Conservation (phyloP, 2,797 vertebrate genomes). For the Urocyon cinereoargenteus region DNA sequence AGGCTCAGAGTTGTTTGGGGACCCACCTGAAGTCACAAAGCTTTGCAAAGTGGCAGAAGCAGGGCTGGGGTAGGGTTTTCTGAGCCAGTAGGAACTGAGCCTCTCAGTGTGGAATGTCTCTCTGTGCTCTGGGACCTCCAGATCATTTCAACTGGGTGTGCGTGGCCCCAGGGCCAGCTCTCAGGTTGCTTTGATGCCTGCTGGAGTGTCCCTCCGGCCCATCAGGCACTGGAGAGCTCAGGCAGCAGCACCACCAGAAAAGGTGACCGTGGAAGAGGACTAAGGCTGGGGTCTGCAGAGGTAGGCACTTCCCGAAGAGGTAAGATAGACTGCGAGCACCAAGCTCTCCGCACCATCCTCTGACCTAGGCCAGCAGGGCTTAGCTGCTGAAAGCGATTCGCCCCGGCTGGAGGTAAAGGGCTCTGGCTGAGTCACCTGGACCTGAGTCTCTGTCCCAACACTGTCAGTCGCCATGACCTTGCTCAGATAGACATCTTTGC, state of each 20-base stretch:
- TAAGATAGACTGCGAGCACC: accelerated
- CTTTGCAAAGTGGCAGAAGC: neutral
- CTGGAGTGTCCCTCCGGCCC: neutral
- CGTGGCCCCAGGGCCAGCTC: neutral
- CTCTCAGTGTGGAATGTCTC: neutral
- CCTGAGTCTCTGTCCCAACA: neutral
- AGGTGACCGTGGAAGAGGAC: neutral
- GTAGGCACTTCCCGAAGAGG: neutral
- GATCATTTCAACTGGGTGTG: neutral
- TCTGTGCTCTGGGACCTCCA: neutral
- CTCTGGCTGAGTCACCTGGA: neutral
- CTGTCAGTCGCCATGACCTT: neutral
- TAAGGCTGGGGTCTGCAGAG: accelerated
- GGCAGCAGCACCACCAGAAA: neutral
- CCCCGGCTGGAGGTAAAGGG: neutral
- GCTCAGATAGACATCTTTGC: neutral
- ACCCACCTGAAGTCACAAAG: neutral
- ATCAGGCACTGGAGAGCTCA: neutral
- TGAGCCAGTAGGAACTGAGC: neutral
- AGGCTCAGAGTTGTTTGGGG: neutral
- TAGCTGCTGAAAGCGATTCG: neutral
- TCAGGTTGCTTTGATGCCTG: neutral
- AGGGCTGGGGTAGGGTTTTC: neutral
- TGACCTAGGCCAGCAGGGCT: neutral
- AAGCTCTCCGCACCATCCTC: neutral